Evolutionary conservation across 35 echinoderm and acorn worm genomes (phyloP).

Genomic region (Hemicentrotus pulcherrimus): DNA sequence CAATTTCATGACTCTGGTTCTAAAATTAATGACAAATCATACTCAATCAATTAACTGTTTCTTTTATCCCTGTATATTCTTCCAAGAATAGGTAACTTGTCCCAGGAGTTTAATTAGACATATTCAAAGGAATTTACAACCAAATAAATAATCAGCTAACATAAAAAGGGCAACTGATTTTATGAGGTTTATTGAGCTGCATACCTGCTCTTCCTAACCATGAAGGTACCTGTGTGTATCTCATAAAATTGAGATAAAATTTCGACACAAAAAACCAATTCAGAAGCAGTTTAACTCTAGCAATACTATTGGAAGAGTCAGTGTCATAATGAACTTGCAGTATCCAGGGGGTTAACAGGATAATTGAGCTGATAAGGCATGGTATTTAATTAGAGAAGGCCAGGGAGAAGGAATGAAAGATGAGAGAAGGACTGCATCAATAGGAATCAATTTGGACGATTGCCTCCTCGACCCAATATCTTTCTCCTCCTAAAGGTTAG

Average conservation of each 20-base stretch:
- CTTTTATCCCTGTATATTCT: not conserved
- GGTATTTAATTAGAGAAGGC: not conserved
- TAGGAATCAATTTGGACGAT: conserved; percentile 12
- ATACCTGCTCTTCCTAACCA: no score
- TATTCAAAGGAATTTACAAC: not conserved
- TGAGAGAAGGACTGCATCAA: not conserved
- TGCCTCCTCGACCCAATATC: not conserved
- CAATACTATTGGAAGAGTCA: not conserved
- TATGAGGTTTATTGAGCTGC: not conserved
- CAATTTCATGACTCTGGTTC: no score
- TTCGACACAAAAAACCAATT: not conserved
- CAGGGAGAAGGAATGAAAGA: not conserved
- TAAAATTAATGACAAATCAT: no score
- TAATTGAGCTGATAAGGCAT: not conserved
- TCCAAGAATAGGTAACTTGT: not conserved
- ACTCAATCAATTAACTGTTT: not conserved
- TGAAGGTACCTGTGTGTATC: not conserved
- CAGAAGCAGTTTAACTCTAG: not conserved
- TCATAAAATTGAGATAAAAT: not conserved
- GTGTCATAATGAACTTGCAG: not conserved
- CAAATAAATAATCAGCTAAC: not conserved
- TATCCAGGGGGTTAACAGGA: not conserved
- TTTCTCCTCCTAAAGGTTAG: conserved; percentile 3
- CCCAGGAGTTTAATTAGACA: not conserved
- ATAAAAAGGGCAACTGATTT: not conserved